Evolutionary conservation across 1,140 invertebrate genomes (phyloP).

Genomic region (Drosophila prosaltans): DNA sequence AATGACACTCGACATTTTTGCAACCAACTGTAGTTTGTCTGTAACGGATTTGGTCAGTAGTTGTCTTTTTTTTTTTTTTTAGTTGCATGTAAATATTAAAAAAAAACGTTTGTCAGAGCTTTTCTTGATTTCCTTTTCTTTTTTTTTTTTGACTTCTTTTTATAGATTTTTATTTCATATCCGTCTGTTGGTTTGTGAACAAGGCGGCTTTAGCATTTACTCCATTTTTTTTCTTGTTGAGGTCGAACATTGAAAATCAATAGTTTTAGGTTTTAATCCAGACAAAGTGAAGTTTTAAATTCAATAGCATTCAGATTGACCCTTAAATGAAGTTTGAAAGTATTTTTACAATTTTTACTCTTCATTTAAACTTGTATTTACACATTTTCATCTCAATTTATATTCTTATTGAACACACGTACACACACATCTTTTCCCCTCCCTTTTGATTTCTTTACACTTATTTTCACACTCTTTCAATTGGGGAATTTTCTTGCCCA

Average conservation of each 20-base stretch:
- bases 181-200: slow-evolving; percentile 23
- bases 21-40: slow-evolving; percentile 27
- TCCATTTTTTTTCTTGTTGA: not conserved
- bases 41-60: slow-evolving; percentile 44
- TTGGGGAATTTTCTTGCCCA: slow-evolving; percentile 21
- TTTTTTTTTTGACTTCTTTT: slow-evolving; percentile 22
- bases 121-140: slow-evolving; percentile 6
- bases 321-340: not conserved
- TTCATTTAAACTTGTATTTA: not conserved
- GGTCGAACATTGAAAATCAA: slow-evolving; percentile 5
- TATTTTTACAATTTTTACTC: too few relatives aligned
- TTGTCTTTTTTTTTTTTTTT: slow-evolving; percentile 28
- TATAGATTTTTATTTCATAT: slow-evolving; percentile 50
- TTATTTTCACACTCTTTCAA: slow-evolving; percentile 5
- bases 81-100: slow-evolving; percentile 64
- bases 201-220: not conserved
- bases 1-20: slow-evolving; percentile 53
- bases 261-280: not conserved
- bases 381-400: slow-evolving; percentile 25
- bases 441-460: not conserved
- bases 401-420: not conserved
- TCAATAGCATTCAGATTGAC: not conserved
- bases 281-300: slow-evolving; percentile 3
- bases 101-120: slow-evolving; percentile 37
- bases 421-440: not conserved